Base-by-base conservation (phyloP, 2,888 invertebrate species). In the Lasioglossum villosulum region DNA sequence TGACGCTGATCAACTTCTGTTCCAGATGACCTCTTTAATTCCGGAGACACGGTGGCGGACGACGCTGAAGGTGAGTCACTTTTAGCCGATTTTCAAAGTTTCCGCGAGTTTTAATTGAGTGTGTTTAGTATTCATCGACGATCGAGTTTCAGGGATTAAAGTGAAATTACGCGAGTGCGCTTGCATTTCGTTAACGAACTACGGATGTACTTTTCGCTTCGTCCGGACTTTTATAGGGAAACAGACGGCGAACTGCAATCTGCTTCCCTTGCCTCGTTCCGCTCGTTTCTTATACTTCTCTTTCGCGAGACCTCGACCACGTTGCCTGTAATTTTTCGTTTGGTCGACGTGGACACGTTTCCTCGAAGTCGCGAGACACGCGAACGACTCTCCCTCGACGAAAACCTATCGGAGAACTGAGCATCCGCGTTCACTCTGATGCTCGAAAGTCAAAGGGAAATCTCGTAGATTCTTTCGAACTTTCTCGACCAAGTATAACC, bases 1-100 rank as follows among this genome's bases (percentile, higher is more conserved):
- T 82, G 63, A 71, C 45, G 73, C 66, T 66, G 84, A 88, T 82
- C 68, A 89, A 87, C 86, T 88, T 86, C 85, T 89, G 86, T 94
- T 94, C 84, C 92, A 94, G 94, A 94, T 91, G 92, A 93, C 89
- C 90, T 93, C 85, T 91, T 92, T 91, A 93, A 93, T 88, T 90
- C 91, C 78, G 92, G 91, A 70, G 93, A 92, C 83, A 73, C 78
- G 80, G 72, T 78, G 48, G 83, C 86, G 87, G 86, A 86, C 89
- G 82, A 83, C 89, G 82, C 86, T 72, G 89, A 91, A 80, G 94
- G 94, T 94, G 89, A 94, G 94, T 93, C 82, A 84, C 88, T 91
- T 91, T 88, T 84, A 87, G 84, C 76, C 86, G 84, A 89, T 91
- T 87, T 85, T 79, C 14, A 71, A 87, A 90, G 71, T 83, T 90